These are phyloP conservation scores for Grapholita molesta DNA, from an alignment of 1,140 invertebrate species.

Conservation along the genomic window DNA sequence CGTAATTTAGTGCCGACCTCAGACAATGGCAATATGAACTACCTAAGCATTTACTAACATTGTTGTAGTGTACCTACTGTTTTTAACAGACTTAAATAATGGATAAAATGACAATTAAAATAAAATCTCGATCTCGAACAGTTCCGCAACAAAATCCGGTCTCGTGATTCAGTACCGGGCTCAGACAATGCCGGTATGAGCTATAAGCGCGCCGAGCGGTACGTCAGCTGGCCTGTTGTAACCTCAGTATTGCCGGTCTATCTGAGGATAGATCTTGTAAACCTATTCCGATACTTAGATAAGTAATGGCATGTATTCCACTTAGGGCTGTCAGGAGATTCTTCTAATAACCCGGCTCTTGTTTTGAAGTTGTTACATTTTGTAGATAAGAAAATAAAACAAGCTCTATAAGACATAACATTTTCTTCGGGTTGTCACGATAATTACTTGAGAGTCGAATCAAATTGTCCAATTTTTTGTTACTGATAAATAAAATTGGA, in stretches of 20 bases:
- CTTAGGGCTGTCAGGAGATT: neutral
- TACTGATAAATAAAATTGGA: too few species aligned
- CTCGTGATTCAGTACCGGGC: slow-evolving; percentile 23
- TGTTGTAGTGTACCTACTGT: too few species aligned
- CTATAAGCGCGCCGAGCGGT: slow-evolving; percentile 31
- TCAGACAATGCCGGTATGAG: slow-evolving; percentile 17
- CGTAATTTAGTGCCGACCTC: too few species aligned
- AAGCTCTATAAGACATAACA: too few species aligned
- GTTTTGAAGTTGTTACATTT: too few species aligned
- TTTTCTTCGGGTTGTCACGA: too few species aligned
- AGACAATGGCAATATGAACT: neutral
- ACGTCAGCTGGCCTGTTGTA: slow-evolving; percentile 28
- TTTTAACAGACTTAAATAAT: too few species aligned
- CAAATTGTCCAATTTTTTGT: too few species aligned
- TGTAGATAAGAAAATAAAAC: too few species aligned
- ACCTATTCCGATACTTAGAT: neutral
- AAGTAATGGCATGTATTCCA: neutral
- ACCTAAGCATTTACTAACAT: too few species aligned
- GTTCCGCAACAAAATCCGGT: neutral
- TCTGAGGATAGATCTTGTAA: neutral
- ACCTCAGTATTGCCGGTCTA: neutral
- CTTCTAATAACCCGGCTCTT: too few species aligned
- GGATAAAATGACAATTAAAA: neutral
- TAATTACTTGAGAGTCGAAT: too few species aligned
- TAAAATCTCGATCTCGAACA: neutral